phyloP scores from a whole-genome alignment of 2,888 invertebrate species.

The Hydraecia micacea region DNA sequence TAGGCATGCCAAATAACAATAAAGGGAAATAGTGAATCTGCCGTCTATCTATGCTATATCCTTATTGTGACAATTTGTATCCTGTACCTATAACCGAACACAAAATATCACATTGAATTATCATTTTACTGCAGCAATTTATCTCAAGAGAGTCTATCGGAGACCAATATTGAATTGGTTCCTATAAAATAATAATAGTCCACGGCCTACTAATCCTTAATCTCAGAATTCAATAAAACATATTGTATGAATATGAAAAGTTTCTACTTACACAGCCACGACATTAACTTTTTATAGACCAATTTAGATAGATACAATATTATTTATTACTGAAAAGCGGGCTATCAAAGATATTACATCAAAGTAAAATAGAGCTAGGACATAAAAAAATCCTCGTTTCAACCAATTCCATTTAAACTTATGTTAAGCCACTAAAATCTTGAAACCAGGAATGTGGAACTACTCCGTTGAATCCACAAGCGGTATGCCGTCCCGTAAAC shows the following conservation, averaged over 20 bases:
- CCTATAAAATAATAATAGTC: neutral
- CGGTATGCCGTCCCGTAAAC: slow-evolving; percentile 70
- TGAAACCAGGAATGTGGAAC: slow-evolving; percentile 59
- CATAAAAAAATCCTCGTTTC: slow-evolving; percentile 15
- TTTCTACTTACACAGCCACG: neutral
- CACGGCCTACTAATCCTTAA: slow-evolving; percentile 12
- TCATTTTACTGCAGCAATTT: neutral
- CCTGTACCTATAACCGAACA: neutral
- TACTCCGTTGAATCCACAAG: slow-evolving; percentile 60
- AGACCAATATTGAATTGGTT: neutral
- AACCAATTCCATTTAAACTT: slow-evolving; percentile 26
- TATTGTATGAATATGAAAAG: neutral
- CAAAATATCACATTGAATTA: neutral
- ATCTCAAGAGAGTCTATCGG: neutral
- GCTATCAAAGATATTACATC: slow-evolving; percentile 13
- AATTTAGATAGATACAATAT: slow-evolving; percentile 14
- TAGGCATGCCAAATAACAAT: neutral
- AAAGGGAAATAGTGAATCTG: no score
- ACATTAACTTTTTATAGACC: slow-evolving; percentile 17
- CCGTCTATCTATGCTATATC: no score
- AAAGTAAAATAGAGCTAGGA: neutral
- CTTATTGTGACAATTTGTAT: neutral
- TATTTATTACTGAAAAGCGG: slow-evolving; percentile 4
- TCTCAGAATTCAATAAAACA: slow-evolving; percentile 25
- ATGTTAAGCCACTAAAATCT: slow-evolving; percentile 49